These are phyloP conservation scores for Drosophila parabipectinata DNA, from an alignment of 1,140 invertebrate species.

Conservation along the genomic window DNA sequence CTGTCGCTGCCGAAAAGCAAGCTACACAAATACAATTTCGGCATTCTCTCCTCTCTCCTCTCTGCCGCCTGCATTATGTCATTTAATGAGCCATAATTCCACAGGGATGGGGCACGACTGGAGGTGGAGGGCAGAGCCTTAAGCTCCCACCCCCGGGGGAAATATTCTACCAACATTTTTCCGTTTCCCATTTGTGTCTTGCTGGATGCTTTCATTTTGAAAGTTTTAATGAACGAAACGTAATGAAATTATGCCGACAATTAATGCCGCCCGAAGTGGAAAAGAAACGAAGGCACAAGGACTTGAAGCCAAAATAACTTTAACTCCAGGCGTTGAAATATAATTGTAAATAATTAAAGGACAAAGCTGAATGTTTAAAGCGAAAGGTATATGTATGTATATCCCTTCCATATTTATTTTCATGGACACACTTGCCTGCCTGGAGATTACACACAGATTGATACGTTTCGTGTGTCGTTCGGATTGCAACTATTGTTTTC, in stretches of 20 bases:
- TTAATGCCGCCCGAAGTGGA: constrained; percentile 55
- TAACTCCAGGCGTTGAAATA: not conserved
- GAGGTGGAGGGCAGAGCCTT: not conserved
- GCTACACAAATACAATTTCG: constrained; percentile 42
- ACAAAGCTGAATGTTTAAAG: not conserved
- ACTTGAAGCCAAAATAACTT: not conserved
- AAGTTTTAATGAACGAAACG: constrained; percentile 74
- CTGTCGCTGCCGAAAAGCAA: constrained; percentile 32
- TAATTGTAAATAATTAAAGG: not conserved
- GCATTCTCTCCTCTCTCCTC: constrained; percentile 28
- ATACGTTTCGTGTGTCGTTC: constrained; percentile 50
- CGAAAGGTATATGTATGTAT: not conserved
- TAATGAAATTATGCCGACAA: constrained; percentile 74
- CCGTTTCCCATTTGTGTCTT: constrained; percentile 36
- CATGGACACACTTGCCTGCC: constrained; percentile 5
- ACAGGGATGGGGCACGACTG: constrained; percentile 11
- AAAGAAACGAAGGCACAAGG: constrained; percentile 5
- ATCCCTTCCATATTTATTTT: constrained; percentile 14
- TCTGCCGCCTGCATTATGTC: constrained; percentile 60
- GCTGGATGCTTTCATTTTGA: constrained; percentile 48
- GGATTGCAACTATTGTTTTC: constrained; percentile 59
- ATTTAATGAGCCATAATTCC: constrained; percentile 79
- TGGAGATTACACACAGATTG: constrained; percentile 47
- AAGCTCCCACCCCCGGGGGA: constrained; percentile 37
- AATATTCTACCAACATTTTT: constrained; percentile 34